Conservation (phyloP, 2,113 vertebrate genomes). For the Takifugu flavidus region DNA sequence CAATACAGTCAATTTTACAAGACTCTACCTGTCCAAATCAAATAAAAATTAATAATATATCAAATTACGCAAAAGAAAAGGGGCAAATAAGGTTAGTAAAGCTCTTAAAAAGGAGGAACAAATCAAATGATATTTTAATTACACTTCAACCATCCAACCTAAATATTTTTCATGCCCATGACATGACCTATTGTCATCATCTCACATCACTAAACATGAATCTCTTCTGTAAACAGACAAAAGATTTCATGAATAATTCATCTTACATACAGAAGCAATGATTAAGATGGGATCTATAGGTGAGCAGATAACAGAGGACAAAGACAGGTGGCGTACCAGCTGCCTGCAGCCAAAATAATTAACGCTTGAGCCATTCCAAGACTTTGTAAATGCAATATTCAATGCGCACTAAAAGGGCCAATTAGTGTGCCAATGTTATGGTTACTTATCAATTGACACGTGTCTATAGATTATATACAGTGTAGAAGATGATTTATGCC, state of each 20-base stretch:
- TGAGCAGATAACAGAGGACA: slow-evolving; percentile 8
- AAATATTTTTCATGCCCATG: too few species aligned
- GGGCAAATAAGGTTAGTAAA: too few species aligned
- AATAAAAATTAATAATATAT: too few species aligned
- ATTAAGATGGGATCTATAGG: slow-evolving; percentile 15
- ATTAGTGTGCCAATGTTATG: slow-evolving; percentile 34
- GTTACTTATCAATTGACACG: slow-evolving; percentile 34
- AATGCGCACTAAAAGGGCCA: slow-evolving; percentile 13
- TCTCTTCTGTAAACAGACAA: slow-evolving; percentile 12
- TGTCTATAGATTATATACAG: slow-evolving; percentile 22
- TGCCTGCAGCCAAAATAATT: background rate
- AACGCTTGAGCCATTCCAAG: background rate
- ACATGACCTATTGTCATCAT: background rate
- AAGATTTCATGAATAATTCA: slow-evolving; percentile 25
- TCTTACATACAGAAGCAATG: slow-evolving; percentile 4
- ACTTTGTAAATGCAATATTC: slow-evolving; percentile 16
- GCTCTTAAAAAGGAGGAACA: too few species aligned
- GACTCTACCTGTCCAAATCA: too few species aligned
- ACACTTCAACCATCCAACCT: too few species aligned
- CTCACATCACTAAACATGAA: slow-evolving; percentile 7
- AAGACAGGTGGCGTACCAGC: background rate
- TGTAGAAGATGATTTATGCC: slow-evolving; percentile 18
- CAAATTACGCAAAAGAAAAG: too few species aligned
- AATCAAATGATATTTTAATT: too few species aligned
- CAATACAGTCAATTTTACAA: too few species aligned